These are phyloP conservation scores for Polyodon spathula DNA, from an alignment of 2,113 vertebrate genomes.

Conservation along the genomic window DNA sequence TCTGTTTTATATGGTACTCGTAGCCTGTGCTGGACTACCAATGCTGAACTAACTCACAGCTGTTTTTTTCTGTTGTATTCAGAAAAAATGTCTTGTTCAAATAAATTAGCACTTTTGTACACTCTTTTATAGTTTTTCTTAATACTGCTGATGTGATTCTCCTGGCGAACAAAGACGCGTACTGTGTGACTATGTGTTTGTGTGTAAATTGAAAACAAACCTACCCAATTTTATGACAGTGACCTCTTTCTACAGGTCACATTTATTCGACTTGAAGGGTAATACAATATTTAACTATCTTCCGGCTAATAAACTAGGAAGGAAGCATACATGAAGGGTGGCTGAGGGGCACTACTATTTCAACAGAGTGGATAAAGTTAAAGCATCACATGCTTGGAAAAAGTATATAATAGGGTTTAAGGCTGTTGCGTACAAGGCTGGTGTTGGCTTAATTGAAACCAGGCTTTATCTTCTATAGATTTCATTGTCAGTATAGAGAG, in stretches of 20 bases:
- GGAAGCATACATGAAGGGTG: constrained; percentile 3
- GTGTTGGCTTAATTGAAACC: too few species aligned
- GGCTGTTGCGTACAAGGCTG: background rate
- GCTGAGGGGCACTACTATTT: constrained; percentile 3
- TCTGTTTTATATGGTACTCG: too few species aligned
- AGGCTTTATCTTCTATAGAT: too few species aligned
- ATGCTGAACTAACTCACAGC: too few species aligned
- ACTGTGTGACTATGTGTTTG: background rate
- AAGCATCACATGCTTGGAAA: background rate
- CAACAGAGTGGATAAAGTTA: background rate
- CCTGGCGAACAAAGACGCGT: too few species aligned
- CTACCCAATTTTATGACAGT: constrained; percentile 25
- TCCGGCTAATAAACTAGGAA: constrained; percentile 10
- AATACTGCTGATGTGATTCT: too few species aligned
- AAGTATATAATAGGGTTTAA: background rate
- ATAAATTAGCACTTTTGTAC: too few species aligned
- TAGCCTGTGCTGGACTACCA: too few species aligned
- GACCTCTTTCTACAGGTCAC: constrained; percentile 25
- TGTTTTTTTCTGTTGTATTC: too few species aligned
- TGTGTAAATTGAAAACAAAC: constrained; percentile 18
- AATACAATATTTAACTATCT: constrained; percentile 14
- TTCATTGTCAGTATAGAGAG: too few species aligned
- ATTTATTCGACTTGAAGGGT: constrained; percentile 24
- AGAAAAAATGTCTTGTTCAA: too few species aligned
- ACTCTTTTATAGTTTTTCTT: too few species aligned